Evolutionary conservation across 2,113 vertebrate genomes (phyloP).

Genomic region (Corynorhinus townsendii): DNA sequence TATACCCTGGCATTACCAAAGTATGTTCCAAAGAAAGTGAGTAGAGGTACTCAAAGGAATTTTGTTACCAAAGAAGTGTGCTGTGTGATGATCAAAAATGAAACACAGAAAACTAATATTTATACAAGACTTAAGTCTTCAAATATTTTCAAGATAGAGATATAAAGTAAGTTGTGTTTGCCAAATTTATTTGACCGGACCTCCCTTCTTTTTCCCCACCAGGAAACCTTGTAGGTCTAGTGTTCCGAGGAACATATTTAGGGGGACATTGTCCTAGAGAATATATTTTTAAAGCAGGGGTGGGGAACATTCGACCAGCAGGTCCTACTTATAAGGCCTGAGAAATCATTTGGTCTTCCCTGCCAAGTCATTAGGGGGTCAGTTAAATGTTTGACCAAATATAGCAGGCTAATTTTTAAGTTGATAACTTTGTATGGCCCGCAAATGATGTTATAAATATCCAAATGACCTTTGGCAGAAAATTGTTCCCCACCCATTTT

Average conservation of each 20-base stretch:
- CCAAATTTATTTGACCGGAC: neutral
- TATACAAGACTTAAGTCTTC: neutral
- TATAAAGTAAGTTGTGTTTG: conserved; percentile 23
- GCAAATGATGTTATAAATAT: too few relatives aligned
- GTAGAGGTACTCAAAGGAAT: neutral
- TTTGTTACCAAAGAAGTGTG: neutral
- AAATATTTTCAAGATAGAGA: neutral
- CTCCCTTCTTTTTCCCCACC: neutral
- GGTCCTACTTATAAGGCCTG: too few relatives aligned
- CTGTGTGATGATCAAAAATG: neutral
- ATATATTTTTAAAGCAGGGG: neutral
- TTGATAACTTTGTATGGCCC: too few relatives aligned
- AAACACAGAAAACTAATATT: neutral
- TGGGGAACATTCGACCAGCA: too few relatives aligned
- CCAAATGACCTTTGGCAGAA: too few relatives aligned
- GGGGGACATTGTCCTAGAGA: neutral
- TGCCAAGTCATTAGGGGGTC: too few relatives aligned
- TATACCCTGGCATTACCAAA: neutral
- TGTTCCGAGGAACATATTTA: neutral
- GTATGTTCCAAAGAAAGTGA: neutral
- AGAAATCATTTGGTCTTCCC: too few relatives aligned
- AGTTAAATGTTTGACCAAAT: too few relatives aligned
- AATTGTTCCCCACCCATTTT: too few relatives aligned
- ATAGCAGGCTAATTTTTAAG: too few relatives aligned
- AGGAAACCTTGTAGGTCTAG: neutral